Conservation (phyloP, 2,113 vertebrate species). For the Tychaedon coryphoeus region DNA sequence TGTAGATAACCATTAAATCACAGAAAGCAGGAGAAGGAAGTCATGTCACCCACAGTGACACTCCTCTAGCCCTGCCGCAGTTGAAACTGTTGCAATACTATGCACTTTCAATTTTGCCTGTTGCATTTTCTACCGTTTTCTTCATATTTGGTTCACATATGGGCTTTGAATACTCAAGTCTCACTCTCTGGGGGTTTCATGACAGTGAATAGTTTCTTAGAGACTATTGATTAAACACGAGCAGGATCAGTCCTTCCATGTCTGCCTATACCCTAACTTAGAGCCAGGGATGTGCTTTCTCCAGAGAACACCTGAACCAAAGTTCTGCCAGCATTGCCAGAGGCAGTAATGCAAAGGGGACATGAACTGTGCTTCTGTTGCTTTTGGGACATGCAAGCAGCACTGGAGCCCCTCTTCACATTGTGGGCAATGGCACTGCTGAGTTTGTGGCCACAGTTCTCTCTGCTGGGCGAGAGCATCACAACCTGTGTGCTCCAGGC, state of each 20-base stretch:
- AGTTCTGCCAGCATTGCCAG: neutral
- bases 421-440: accelerated
- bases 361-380: neutral
- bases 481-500: neutral
- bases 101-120: neutral
- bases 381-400: neutral
- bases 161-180: neutral
- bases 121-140: neutral
- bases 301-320: neutral
- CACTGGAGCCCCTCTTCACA: neutral
- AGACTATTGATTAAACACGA: neutral
- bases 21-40: neutral
- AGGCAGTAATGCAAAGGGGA: accelerated
- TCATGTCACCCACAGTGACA: accelerated
- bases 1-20: slow-evolving; percentile 13
- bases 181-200: neutral
- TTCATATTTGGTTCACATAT: neutral
- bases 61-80: neutral
- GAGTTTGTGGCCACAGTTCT: neutral
- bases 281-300: neutral
- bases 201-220: neutral
- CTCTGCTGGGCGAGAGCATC: accelerated
- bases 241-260: neutral
- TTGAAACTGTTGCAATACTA: neutral
- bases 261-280: neutral